Evolutionary conservation across 2,888 invertebrate species (phyloP), one percentile per base, ranked within the genome.

Genomic region (Drosophila parthenogenetica): DNA sequence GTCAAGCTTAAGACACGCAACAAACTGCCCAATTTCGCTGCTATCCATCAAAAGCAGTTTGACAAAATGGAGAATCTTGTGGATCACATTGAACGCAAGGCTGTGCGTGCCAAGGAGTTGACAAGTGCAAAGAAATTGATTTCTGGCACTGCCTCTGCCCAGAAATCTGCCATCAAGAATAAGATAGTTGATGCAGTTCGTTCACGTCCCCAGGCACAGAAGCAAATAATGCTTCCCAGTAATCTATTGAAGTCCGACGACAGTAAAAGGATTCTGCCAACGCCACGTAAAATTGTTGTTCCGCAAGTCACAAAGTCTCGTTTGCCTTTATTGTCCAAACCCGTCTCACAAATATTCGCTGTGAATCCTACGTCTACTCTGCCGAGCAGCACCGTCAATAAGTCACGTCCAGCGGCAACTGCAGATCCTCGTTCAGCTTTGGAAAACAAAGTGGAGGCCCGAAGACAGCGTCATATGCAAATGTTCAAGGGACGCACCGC

Each of bases 1-100:
- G 54, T 37, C 42, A 68, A 85, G 1, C 80, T 81, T 2, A 60
- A 79, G 13, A 46, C 86, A 0, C 93, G 93, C 48, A 94, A 93
- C 5, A 94, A 94, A 91, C 90, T 95, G 88, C 96, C 96, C 0
- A 94, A 96, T 92, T 96, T 96, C 90, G 93, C 94, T 0, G 93
- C 94, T 4, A 93, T 96, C 55, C 96, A 96, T 86, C 93, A 94
- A 89, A 94, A 93, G 80, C 93, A 94, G 57, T 95, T 95, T 83
- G 93, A 93, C 29, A 94, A 94, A 91, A 95, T 96, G 94, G 95
- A 96, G 92, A 95, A 95, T 13, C 89, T 96, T 14, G 91, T 93
- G 43, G 95, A 96, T 83, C 94, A 94, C 85, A 93, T 94, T 2
- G 87, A 90, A 17, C 89, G 93, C 0, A 93, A 92, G 73, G 90